Evolutionary conservation across 2,113 vertebrate species (phyloP).

Genomic region (Tetraodon nigroviridis): DNA sequence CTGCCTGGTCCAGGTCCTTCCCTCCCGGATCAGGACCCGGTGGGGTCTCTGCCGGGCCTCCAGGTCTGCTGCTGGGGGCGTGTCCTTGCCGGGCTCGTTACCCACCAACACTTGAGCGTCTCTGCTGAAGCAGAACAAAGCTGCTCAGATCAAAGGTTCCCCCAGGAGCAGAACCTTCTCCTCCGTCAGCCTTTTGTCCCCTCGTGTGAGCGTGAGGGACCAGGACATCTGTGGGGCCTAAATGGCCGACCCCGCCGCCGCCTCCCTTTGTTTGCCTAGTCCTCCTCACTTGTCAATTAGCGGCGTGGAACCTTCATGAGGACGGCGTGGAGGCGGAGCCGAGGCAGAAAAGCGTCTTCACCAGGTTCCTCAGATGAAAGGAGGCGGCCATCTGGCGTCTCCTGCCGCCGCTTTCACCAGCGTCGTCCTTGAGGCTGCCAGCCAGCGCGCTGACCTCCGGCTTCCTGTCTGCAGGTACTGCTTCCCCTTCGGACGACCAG

Average conservation of each 20-base stretch:
- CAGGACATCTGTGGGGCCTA: slow-evolving; percentile 18
- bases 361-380: slow-evolving; percentile 55
- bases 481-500: slow-evolving; percentile 96
- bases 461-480: slow-evolving; percentile 83
- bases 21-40: too few species aligned
- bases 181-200: too few species aligned
- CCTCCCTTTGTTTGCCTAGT: slow-evolving; percentile 57
- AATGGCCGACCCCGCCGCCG: slow-evolving; percentile 38
- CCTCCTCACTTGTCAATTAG: slow-evolving; percentile 64
- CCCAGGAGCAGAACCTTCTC: too few species aligned
- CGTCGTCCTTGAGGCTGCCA: slow-evolving; percentile 53
- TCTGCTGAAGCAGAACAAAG: too few species aligned
- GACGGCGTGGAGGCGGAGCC: too few species aligned
- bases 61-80: too few species aligned
- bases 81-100: too few species aligned
- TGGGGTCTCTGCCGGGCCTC: too few species aligned
- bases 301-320: slow-evolving; percentile 42
- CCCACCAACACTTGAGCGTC: too few species aligned
- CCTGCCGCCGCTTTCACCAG: slow-evolving; percentile 14
- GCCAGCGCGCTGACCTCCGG: slow-evolving; percentile 35
- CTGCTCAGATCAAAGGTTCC: too few species aligned
- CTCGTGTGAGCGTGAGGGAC: too few species aligned
- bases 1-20: too few species aligned
- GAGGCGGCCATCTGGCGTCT: slow-evolving; percentile 57
- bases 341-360: slow-evolving; percentile 17